A percentile compares a stretch with the other conserved stretches of the same genome.
phyloP scores from a whole-genome alignment of 2,113 vertebrate genomes.

The Nycticebus coucang region DNA sequence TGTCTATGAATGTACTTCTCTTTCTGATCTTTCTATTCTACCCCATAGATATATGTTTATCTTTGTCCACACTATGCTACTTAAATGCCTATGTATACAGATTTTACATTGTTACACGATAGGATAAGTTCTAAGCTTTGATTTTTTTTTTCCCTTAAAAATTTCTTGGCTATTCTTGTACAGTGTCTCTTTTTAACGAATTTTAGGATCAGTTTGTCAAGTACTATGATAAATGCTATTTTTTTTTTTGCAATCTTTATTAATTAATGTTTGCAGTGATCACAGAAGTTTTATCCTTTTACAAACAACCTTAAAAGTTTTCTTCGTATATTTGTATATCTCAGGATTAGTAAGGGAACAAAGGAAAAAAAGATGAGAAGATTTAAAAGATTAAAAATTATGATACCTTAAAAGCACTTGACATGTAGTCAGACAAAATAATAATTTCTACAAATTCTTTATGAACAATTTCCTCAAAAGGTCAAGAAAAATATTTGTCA shows the following conservation, averaged over 20 bases:
- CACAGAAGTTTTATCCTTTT: background rate
- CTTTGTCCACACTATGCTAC: background rate
- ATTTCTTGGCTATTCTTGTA: background rate
- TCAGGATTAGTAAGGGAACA: too few relatives aligned
- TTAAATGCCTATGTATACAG: constrained; percentile 5
- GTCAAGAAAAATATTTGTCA: background rate
- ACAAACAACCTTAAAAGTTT: background rate
- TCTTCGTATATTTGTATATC: background rate
- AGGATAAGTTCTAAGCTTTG: background rate
- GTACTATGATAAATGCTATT: background rate
- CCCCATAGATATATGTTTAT: background rate
- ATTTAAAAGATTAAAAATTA: too few relatives aligned
- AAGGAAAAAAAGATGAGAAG: too few relatives aligned
- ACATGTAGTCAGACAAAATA: background rate
- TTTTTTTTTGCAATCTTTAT: background rate
- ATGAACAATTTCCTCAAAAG: background rate
- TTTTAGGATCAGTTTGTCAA: background rate
- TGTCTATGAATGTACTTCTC: background rate
- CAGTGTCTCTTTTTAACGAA: background rate
- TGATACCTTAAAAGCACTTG: background rate
- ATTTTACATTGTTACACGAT: background rate
- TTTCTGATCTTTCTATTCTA: background rate
- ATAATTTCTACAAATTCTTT: background rate
- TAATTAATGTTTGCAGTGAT: background rate
- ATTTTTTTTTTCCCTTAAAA: background rate